A percentile compares a stretch with the other conserved stretches of the same genome.
phyloP scores from a whole-genome alignment of 2,797 vertebrate genomes.

The Sebastes diaconus region DNA sequence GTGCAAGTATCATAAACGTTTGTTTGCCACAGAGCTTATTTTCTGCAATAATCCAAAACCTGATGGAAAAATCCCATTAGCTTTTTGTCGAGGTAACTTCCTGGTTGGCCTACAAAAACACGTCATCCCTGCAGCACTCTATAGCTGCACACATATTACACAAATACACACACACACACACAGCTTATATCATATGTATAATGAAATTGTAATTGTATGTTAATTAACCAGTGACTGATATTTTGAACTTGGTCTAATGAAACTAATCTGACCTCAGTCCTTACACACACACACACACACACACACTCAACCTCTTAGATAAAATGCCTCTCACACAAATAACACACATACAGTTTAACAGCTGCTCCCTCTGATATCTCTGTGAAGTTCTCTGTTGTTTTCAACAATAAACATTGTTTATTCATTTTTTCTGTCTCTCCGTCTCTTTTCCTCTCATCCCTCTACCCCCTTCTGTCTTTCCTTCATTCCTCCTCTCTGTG shows the following conservation, averaged over 20 bases:
- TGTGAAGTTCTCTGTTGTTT: constrained; percentile 40
- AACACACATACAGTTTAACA: background rate
- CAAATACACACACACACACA: too few relatives aligned
- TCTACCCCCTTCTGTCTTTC: constrained; percentile 76
- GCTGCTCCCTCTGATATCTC: constrained; percentile 8
- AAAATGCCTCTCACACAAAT: background rate
- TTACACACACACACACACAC: background rate
- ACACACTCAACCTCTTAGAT: background rate
- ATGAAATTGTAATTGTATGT: background rate
- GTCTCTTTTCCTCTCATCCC: constrained; percentile 49
- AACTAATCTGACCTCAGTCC: constrained; percentile 15
- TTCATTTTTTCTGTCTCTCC: constrained; percentile 58
- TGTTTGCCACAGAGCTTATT: too few relatives aligned
- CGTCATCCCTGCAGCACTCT: too few relatives aligned
- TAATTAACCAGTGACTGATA: background rate
- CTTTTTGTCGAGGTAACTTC: too few relatives aligned
- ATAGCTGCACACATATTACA: too few relatives aligned
- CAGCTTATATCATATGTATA: background rate
- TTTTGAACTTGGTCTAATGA: constrained; percentile 20
- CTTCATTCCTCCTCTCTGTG: constrained; percentile 79
- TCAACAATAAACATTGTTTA: constrained; percentile 53
- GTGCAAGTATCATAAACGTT: too few relatives aligned
- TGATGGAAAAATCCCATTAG: too few relatives aligned
- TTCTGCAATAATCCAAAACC: too few relatives aligned
- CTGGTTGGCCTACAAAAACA: too few relatives aligned